phyloP scores from a whole-genome alignment of 2,797 vertebrate species.

The Rhyacichthys aspro region DNA sequence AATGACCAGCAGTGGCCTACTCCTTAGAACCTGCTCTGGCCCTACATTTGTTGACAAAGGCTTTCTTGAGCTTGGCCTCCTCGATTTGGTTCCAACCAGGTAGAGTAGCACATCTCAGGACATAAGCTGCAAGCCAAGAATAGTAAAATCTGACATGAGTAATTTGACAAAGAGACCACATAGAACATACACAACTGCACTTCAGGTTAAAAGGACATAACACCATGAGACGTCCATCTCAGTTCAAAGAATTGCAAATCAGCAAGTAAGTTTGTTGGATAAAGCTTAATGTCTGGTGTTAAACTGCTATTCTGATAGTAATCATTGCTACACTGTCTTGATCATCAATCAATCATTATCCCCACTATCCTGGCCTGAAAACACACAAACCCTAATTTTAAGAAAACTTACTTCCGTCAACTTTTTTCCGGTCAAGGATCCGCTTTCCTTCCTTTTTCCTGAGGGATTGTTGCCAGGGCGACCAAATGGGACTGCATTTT shows the following conservation, averaged over 20 bases:
- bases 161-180: conserved; percentile 12
- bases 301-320: conserved; percentile 10
- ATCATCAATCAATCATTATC: conserved; percentile 1
- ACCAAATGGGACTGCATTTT: too few species aligned
- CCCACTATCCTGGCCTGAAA: background rate
- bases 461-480: too few species aligned
- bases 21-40: conserved; percentile 17
- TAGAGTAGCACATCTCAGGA: conserved; percentile 24
- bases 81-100: conserved; percentile 23
- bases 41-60: conserved; percentile 32
- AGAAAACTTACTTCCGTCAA: conserved; percentile 29
- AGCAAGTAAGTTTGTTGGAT: conserved; percentile 2
- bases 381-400: conserved; percentile 10
- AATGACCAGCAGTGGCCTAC: too few species aligned
- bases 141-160: conserved; percentile 20
- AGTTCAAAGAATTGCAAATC: too few species aligned
- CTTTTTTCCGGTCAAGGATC: conserved; percentile 27
- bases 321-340: conserved; percentile 3
- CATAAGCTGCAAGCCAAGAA: conserved; percentile 23
- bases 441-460: conserved; percentile 23
- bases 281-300: too few species aligned
- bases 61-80: conserved; percentile 36
- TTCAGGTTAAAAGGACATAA: conserved; percentile 15
- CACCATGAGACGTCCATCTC: conserved; percentile 10
- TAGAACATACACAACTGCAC: conserved; percentile 13